phyloP scores from a whole-genome alignment of 2,797 vertebrate genomes.

The Philypnodon macrostomus region DNA sequence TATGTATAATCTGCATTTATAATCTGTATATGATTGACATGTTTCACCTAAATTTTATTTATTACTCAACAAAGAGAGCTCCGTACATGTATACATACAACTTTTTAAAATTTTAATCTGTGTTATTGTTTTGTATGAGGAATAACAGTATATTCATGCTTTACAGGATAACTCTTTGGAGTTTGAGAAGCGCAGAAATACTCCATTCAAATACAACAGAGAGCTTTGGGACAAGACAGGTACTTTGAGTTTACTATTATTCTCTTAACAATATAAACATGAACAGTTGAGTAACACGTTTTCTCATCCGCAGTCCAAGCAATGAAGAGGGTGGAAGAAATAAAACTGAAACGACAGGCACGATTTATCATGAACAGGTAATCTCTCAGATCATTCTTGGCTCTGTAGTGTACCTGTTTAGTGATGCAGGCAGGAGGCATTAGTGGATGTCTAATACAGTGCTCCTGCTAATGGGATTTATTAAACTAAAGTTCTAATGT shows the following conservation, averaged over 20 bases:
- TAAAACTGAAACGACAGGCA: conserved; percentile 92
- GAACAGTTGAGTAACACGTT: background rate
- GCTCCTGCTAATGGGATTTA: no score
- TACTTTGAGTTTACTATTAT: conserved; percentile 52
- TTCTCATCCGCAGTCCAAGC: conserved; percentile 81
- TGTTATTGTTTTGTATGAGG: background rate
- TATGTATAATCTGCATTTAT: no score
- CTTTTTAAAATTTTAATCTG: no score
- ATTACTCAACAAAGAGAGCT: no score
- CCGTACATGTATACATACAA: no score
- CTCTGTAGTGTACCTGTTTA: background rate
- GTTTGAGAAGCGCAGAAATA: conserved; percentile 94
- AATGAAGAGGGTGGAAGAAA: conserved; percentile 92
- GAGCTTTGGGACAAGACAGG: conserved; percentile 92
- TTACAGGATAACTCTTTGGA: conserved; percentile 92
- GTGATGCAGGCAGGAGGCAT: no score
- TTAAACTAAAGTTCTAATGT: no score
- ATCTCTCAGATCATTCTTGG: conserved; percentile 6
- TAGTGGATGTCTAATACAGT: no score
- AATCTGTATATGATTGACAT: no score
- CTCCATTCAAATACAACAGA: conserved; percentile 91
- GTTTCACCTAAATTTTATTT: no score
- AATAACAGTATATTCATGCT: conserved; percentile 3
- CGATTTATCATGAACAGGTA: conserved; percentile 96
- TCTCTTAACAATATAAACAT: background rate